phyloP scores from a whole-genome alignment of 2,113 vertebrate species.

The Alligator mississippiensis region DNA sequence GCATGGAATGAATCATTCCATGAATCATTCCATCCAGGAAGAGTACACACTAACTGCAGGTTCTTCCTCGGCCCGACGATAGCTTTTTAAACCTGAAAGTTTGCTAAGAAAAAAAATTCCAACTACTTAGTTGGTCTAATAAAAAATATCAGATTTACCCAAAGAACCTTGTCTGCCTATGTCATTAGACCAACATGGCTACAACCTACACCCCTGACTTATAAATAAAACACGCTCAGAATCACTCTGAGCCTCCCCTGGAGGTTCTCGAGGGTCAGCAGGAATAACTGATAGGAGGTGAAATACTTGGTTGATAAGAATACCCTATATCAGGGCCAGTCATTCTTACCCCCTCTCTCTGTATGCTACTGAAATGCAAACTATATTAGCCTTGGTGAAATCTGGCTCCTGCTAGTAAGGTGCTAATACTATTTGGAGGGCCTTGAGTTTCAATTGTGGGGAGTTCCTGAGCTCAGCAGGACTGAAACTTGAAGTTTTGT shows the following conservation, averaged over 20 bases:
- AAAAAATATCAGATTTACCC: too few species aligned
- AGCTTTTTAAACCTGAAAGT: too few species aligned
- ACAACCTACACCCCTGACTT: background rate
- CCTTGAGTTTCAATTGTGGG: background rate
- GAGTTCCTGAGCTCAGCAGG: background rate
- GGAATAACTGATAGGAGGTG: background rate
- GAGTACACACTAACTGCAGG: too few species aligned
- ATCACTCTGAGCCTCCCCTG: background rate
- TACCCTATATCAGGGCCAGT: background rate
- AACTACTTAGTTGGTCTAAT: too few species aligned
- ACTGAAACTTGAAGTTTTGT: background rate
- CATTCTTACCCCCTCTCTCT: background rate
- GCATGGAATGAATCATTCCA: too few species aligned
- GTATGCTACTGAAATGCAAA: background rate
- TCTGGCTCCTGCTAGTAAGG: background rate
- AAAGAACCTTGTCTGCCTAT: too few species aligned
- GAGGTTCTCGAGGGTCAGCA: fast-evolving
- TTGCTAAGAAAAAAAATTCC: too few species aligned
- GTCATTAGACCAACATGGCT: too few species aligned
- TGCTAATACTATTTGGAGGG: background rate
- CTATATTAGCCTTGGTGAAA: background rate
- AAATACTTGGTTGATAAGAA: background rate
- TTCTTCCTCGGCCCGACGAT: too few species aligned
- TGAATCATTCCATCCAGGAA: too few species aligned
- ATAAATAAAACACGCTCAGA: conserved; percentile 3